Percentiles rank a stretch among this genome's conserved stretches.
Evolutionary conservation across 2,797 vertebrate genomes (phyloP).

Genomic region (Diceros bicornis): DNA sequence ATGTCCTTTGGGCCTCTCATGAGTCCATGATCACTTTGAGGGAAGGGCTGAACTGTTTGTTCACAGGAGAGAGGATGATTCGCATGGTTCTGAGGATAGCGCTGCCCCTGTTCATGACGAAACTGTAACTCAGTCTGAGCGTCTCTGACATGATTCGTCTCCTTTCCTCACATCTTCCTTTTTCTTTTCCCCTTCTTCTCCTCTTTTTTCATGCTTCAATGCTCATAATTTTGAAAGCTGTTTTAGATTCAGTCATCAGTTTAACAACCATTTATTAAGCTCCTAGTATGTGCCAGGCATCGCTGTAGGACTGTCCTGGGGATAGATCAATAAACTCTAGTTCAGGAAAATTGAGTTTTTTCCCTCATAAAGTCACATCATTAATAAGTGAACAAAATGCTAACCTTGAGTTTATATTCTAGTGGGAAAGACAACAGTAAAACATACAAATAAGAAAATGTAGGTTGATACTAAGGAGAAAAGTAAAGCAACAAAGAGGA

Average conservation of each 20-base stretch:
- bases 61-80: background rate
- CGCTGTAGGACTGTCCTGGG: background rate
- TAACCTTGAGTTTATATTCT: background rate
- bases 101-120: background rate
- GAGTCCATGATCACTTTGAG: background rate
- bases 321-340: background rate
- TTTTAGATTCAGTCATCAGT: conserved; percentile 28
- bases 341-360: background rate
- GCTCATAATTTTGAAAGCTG: background rate
- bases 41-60: background rate
- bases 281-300: background rate
- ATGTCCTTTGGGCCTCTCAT: background rate
- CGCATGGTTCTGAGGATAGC: background rate
- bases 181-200: background rate
- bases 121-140: background rate
- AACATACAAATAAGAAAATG: background rate
- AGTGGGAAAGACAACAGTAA: conserved; percentile 23
- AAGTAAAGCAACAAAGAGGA: background rate
- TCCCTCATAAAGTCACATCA: background rate
- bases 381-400: background rate
- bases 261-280: background rate
- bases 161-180: background rate
- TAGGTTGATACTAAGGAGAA: background rate
- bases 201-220: background rate
- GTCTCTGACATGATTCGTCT: background rate